Base-by-base conservation (phyloP, 2,888 invertebrate genomes). In the Leptinotarsa tumamoca region DNA sequence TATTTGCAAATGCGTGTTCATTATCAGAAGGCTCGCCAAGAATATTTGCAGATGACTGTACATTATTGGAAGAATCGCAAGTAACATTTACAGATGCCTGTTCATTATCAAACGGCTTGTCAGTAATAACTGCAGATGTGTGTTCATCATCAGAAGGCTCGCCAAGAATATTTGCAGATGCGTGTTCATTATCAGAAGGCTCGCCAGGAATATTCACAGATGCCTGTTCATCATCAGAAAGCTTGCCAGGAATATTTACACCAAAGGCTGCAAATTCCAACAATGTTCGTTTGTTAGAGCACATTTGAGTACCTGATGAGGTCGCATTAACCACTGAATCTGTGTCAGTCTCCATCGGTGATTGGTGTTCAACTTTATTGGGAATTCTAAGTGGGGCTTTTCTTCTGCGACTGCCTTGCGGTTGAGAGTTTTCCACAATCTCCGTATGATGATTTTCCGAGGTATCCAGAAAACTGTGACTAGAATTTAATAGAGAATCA, bases 291-390 rank as follows among this genome's bases (percentile, higher is more conserved):
- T 71, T 33, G 33, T 72, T 74, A 3, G 73, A 74, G 33, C 66
- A 74, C 51, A 67, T 54, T 51, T 43, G 71, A 50, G 67, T 71
- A 23, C 80, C 76, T 23, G 67, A 67, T 21, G 69, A 61, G 17
- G 49, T 73, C 21, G 71, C 61, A 5, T 78, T 68, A 17, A 67
- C 15, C 21, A 81, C 80, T 14, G 74, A 67, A 56, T 79, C 77
- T 15, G 69, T 7, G 61, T 81, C 80, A n/a, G 80, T 61, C 23
- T 80, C 79, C 78, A 81, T 78, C 73, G 80, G 74, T 27, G 80
- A 79, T 3, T 54, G 73, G 7, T 79, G 43, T 15, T 63, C 73
- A 67, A 78, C 77, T 66, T 79, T 75, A 58, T 80, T 80, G 4
- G 75, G 72, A 73, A 67, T 76, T 61, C 75, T 78, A 14, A 66